Evolutionary conservation across 2,888 invertebrate genomes (phyloP), one percentile per base, ranked within the genome.

Genomic region (Pomacea canaliculata): DNA sequence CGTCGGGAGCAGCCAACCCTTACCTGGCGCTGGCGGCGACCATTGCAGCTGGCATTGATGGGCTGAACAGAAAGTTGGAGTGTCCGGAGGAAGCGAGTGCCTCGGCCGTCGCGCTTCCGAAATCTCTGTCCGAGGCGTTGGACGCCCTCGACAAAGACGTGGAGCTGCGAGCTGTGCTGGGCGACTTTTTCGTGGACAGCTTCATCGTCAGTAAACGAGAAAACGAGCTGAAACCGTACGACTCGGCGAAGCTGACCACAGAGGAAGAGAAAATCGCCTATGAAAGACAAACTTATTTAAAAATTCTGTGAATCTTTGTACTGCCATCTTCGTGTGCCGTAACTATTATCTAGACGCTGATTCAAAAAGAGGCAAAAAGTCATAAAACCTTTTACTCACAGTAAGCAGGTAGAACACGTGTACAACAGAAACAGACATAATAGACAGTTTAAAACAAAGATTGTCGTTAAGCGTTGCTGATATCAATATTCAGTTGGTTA

Each of bases 31-130:
- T 81, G 27, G 81, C 81, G 1, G 81, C 76, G 19, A 79, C 76
- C 8, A 60, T 81, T 18, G 81, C 81, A 49, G 81, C 81, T 5
- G 81, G 81, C 16, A 65, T 81, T 75, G 81, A 81, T 46, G 81
- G 81, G 8, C 65, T 81, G 63, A 75, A 65, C 49, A 75, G 73
- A 46, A 72, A 79, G 65, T 70, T 81, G 59, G 66, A 23, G 18
- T 79, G 79, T 48, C 81, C 81, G 1, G 49, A n/a, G 13, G 63
- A 73, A 59, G 65, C 48, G 37, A 76, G 72, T 19, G 66, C 16
- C 19, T 8, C 48, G 48, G 72, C 27, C 13, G 23, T 10, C n/a
- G 72, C 63, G 65, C n/a, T 72, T 23, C 72, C 72, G 48, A 46
- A 37, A 16, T 49, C 51, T 10, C 62, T 72, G 72, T 19, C 49